phyloP scores from a whole-genome alignment of 2,113 vertebrate genomes.

The Gobiocypris rarus region DNA sequence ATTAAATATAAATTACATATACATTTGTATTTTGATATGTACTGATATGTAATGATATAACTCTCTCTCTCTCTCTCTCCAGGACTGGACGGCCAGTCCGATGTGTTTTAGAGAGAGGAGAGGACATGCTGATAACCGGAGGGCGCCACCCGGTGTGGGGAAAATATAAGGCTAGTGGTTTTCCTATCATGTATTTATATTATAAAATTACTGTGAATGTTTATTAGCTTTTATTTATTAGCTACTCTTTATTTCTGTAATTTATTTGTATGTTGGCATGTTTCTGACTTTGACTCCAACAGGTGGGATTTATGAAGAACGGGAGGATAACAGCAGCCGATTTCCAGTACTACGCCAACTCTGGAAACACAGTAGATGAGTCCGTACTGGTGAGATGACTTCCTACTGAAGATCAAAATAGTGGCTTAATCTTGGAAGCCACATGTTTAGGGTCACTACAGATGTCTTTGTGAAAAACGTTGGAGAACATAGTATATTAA shows the following conservation, averaged over 20 bases:
- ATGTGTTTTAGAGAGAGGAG: slow-evolving; percentile 80
- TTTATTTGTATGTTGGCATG: background rate
- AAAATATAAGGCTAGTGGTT: slow-evolving; percentile 78
- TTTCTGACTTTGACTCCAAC: slow-evolving; percentile 30
- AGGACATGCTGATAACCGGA: slow-evolving; percentile 81
- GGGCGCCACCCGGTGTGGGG: slow-evolving; percentile 79
- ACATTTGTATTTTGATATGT: too few relatives aligned
- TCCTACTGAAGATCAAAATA: background rate
- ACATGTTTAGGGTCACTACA: background rate
- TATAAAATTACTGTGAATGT: too few relatives aligned
- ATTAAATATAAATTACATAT: background rate
- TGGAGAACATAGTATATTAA: background rate
- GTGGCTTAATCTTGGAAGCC: too few relatives aligned
- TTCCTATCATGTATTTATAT: background rate
- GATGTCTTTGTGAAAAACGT: background rate
- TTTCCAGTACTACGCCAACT: slow-evolving; percentile 78
- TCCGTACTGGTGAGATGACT: slow-evolving; percentile 76
- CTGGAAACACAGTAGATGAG: slow-evolving; percentile 80
- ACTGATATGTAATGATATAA: too few relatives aligned
- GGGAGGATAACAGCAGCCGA: slow-evolving; percentile 83
- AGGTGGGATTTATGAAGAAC: slow-evolving; percentile 89
- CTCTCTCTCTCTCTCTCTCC: slow-evolving; percentile 2
- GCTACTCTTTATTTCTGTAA: background rate
- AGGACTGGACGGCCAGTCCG: slow-evolving; percentile 77
- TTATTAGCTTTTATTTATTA: background rate